Conservation (phyloP, 2,888 invertebrate genomes). For the Drosophila austrosaltans region DNA sequence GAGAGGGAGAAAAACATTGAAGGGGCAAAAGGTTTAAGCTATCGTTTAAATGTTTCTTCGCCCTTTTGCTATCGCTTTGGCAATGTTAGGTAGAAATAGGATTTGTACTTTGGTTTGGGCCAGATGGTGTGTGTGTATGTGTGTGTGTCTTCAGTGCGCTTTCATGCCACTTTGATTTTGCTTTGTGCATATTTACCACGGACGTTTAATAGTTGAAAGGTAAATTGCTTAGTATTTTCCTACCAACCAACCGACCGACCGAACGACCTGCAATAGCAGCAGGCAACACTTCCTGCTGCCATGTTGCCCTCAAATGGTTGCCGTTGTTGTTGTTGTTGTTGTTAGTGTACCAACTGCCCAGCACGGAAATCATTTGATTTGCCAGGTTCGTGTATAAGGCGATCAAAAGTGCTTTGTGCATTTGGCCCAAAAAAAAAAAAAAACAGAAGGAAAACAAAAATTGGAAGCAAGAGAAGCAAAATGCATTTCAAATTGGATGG, state of each 20-base stretch:
- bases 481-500: slow-evolving; percentile 24
- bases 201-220: slow-evolving; percentile 77
- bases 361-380: slow-evolving; percentile 78
- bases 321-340: slow-evolving; percentile 26
- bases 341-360: slow-evolving; percentile 42
- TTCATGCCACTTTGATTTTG: slow-evolving; percentile 78
- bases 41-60: slow-evolving; percentile 50
- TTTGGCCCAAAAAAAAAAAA: slow-evolving; percentile 8
- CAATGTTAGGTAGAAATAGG: slow-evolving; percentile 30
- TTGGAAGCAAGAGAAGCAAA: not conserved
- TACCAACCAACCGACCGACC: slow-evolving; percentile 41
- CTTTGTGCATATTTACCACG: slow-evolving; percentile 74
- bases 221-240: slow-evolving; percentile 74
- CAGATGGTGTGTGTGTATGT: not conserved
- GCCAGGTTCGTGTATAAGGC: slow-evolving; percentile 73
- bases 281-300: slow-evolving; percentile 68
- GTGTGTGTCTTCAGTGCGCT: slow-evolving; percentile 65
- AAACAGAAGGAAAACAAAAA: not conserved
- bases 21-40: slow-evolving; percentile 58
- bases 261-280: slow-evolving; percentile 33
- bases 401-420: slow-evolving; percentile 68
- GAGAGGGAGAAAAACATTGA: not conserved
- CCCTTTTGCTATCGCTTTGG: slow-evolving; percentile 24
- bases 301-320: slow-evolving; percentile 50
- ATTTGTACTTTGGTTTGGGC: not conserved